Percentiles rank a stretch among this genome's conserved stretches.
These are phyloP conservation scores for Ictidomys tridecemlineatus DNA, from an alignment of 2,113 vertebrate species.

Conservation along the genomic window DNA sequence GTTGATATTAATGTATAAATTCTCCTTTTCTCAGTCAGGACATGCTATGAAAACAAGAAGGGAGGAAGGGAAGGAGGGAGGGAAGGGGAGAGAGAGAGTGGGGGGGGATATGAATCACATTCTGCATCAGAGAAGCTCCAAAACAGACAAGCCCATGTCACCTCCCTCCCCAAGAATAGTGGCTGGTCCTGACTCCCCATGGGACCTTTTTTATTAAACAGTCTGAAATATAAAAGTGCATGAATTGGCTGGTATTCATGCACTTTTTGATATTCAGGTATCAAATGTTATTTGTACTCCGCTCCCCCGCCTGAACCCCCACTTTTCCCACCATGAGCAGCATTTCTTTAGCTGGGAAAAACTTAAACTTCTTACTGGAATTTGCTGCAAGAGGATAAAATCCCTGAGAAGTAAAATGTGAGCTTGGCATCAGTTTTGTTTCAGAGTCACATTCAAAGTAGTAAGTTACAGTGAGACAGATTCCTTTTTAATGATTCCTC, in stretches of 20 bases:
- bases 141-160: neutral
- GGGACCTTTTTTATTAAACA: neutral
- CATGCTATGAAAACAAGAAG: neutral
- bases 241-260: neutral
- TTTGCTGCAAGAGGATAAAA: constrained; percentile 67
- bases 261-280: neutral
- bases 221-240: neutral
- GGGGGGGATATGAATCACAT: neutral
- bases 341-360: constrained; percentile 62
- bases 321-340: too few species aligned
- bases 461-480: neutral
- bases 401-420: constrained; percentile 55
- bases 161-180: neutral
- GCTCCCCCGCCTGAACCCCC: rapidly evolving
- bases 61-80: rapidly evolving
- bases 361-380: constrained; percentile 73
- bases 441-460: neutral
- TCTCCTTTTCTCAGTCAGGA: neutral
- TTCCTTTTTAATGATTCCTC: constrained; percentile 30
- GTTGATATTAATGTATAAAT: neutral
- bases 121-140: neutral
- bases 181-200: neutral
- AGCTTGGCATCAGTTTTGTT: constrained; percentile 59
- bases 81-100: too few species aligned
- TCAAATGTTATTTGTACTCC: too few species aligned